Percentiles rank a stretch among this genome's conserved stretches.
phyloP scores from a whole-genome alignment of 2,113 vertebrate species.

The Tamias sibiricus region DNA sequence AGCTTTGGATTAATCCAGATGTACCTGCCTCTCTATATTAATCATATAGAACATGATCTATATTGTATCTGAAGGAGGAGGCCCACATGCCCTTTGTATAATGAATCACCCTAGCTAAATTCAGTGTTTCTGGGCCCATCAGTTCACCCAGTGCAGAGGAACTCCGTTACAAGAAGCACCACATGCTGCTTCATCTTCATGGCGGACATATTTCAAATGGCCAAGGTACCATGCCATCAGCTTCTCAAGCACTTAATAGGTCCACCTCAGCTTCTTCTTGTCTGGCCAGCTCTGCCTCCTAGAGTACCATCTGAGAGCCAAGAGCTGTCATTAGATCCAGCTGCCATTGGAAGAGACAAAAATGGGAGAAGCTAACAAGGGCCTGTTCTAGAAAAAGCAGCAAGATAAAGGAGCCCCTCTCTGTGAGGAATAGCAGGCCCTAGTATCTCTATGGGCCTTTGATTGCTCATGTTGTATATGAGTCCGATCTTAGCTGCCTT shows the following conservation, averaged over 20 bases:
- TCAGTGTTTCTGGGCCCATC: neutral
- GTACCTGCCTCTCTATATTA: neutral
- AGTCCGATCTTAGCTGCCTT: neutral
- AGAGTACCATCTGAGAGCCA: neutral
- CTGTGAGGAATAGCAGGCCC: neutral
- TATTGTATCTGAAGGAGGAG: neutral
- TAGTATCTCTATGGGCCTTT: neutral
- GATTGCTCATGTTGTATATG: neutral
- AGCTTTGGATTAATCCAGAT: neutral
- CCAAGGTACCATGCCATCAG: neutral
- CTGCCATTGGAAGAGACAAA: neutral
- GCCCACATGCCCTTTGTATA: neutral
- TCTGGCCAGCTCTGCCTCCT: neutral
- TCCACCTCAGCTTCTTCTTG: neutral
- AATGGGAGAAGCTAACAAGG: neutral
- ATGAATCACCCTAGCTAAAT: neutral
- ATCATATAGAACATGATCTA: neutral
- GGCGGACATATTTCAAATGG: neutral
- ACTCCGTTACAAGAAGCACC: neutral
- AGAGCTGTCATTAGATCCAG: no score
- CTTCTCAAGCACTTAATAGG: neutral
- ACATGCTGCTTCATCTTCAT: neutral
- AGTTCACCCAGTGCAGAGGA: neutral
- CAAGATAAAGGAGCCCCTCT: neutral
- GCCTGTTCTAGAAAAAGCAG: conserved; percentile 22